Conservation (phyloP, 2,888 invertebrate genomes). For the Mimachlamys varia region DNA sequence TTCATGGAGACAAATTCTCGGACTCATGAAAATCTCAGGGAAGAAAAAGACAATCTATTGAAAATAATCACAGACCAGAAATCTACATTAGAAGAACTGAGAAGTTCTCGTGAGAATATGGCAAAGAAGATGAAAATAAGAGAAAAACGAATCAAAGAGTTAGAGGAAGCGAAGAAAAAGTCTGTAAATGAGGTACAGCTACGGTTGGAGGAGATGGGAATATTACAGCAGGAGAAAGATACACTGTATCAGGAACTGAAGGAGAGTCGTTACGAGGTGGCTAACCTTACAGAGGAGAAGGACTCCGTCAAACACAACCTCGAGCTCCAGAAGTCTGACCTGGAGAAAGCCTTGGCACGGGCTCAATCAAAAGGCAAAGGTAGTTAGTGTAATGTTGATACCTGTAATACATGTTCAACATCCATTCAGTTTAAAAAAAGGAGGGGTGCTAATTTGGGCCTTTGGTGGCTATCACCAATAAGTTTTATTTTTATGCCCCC, state of each 20-base stretch:
- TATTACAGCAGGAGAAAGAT: conserved; percentile 70
- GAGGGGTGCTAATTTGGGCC: too few species aligned
- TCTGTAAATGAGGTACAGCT: conserved; percentile 59
- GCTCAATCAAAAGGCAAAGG: conserved; percentile 72
- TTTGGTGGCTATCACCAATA: too few species aligned
- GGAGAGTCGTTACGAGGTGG: conserved; percentile 69
- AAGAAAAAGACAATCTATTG: conserved; percentile 71
- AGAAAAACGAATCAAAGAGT: conserved; percentile 68
- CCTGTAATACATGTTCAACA: too few species aligned
- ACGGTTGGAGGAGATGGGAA: conserved; percentile 61
- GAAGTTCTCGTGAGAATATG: conserved; percentile 65
- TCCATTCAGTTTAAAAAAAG: too few species aligned
- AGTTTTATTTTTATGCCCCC: too few species aligned
- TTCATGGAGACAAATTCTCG: conserved; percentile 69
- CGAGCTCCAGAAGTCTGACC: conserved; percentile 65
- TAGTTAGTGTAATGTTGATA: conserved; percentile 47
- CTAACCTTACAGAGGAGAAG: conserved; percentile 66
- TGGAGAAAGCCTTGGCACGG: conserved; percentile 70
- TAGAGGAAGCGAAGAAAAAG: conserved; percentile 69
- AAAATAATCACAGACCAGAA: conserved; percentile 67
- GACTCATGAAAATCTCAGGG: conserved; percentile 65
- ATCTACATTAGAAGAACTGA: conserved; percentile 68
- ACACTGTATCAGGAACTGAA: conserved; percentile 68
- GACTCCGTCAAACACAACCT: conserved; percentile 66
- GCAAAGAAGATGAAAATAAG: conserved; percentile 70